Evolutionary conservation across 2,113 vertebrate species (phyloP), one percentile per base, ranked within the genome.

Genomic region (Siphamia tubifer): DNA sequence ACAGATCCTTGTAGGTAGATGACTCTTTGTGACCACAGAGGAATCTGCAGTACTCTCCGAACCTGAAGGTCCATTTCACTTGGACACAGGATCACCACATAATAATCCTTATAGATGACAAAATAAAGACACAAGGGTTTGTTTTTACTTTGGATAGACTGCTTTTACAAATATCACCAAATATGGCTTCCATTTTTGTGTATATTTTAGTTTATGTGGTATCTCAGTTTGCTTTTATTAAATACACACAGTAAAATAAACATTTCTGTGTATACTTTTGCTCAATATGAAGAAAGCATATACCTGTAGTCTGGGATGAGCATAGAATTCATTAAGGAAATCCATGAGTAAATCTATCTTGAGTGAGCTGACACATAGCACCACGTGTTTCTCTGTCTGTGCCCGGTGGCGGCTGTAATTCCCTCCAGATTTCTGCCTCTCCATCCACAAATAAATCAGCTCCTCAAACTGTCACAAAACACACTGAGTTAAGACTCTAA

Each of bases 271-370:
- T 20, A 32, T 24, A 9, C 5, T 30, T 43, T 12, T 40, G 5
- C 21, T 40, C 20, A 2, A 44, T 19, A 20, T 9, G 31, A 4
- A 13, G 23, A 23, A 8, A 20, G 5, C 21, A 4, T 17, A 5
- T 92, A 96, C 95, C 95, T 96, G 94, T 9, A 96, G 78, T 72
- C 94, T 92, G 44, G 97, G 96, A 45, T 99, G 97, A 38, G 97
- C 97, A 31, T 99, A 99, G 81, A 99, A 99, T 65, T 99, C 97
- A 68, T 99, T 98, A 70, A 99, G 88, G 78, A 99, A 99, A 89
- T 98, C 97, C 96, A 99, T 99, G 35, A 99, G 95, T 55, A 98
- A 90, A 80, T 99, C 96, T 67, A 98, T 98, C 90, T 99, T 99
- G 68, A 99, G 90, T 0, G 95, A 89, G 66, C 96, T 98, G 85